phyloP scores from a whole-genome alignment of 2,113 vertebrate genomes.

The Myanophis thanlyinensis region DNA sequence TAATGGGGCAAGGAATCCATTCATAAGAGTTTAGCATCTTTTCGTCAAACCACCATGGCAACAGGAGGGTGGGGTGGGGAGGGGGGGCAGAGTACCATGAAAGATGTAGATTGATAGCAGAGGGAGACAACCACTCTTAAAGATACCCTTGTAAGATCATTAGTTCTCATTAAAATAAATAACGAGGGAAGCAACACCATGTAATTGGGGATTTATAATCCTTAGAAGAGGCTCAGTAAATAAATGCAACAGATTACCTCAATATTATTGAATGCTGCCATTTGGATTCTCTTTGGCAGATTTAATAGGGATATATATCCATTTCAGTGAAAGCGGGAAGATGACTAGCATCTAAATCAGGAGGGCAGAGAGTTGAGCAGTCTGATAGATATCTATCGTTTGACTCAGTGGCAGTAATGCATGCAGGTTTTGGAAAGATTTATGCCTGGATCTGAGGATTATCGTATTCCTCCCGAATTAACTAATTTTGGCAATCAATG shows the following conservation, averaged over 20 bases:
- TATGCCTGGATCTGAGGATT: constrained; percentile 56
- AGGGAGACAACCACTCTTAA: neutral
- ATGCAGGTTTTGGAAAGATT: constrained; percentile 57
- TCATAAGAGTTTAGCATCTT: neutral
- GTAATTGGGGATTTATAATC: constrained; percentile 58
- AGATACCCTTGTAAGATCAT: constrained; percentile 10
- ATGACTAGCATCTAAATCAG: constrained; percentile 66
- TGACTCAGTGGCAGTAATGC: constrained; percentile 41
- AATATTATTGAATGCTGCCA: constrained; percentile 56
- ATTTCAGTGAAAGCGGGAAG: constrained; percentile 51
- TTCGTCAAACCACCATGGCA: neutral
- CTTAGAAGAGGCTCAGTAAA: constrained; percentile 57
- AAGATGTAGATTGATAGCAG: neutral
- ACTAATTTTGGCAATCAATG: constrained; percentile 73
- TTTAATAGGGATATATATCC: constrained; percentile 59
- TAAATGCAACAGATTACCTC: constrained; percentile 60
- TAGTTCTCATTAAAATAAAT: constrained; percentile 51
- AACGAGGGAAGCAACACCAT: constrained; percentile 48
- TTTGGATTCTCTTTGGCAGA: constrained; percentile 51
- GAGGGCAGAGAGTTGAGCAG: constrained; percentile 44
- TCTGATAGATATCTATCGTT: constrained; percentile 55
- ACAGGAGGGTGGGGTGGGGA: neutral
- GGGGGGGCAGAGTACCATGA: neutral
- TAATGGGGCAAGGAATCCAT: neutral
- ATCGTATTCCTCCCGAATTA: constrained; percentile 71